These are phyloP conservation scores for Aphidius ervi DNA, from an alignment of 1,140 invertebrate species.

Conservation along the genomic window DNA sequence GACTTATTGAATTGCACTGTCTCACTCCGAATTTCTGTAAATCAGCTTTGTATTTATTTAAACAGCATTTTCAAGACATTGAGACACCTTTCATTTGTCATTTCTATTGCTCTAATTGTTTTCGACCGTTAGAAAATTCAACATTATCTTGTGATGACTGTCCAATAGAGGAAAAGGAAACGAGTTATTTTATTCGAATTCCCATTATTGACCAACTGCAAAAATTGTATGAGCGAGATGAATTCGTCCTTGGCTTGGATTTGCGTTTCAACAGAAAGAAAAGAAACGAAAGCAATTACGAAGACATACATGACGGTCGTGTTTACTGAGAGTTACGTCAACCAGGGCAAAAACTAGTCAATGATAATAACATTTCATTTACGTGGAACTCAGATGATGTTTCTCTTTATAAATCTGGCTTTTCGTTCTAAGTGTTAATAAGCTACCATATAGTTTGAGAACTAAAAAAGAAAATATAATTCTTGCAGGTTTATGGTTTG, in stretches of 20 bases:
- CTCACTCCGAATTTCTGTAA: neutral
- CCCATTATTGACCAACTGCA: constrained; percentile 1
- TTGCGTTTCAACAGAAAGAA: constrained; percentile 2
- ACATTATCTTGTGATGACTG: neutral
- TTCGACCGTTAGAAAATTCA: too few species aligned
- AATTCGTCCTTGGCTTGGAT: constrained; percentile 2
- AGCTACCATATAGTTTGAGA: constrained; percentile 10
- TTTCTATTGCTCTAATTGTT: too few species aligned
- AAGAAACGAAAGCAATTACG: constrained; percentile 1
- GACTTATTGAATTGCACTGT: constrained; percentile 9
- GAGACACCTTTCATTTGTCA: too few species aligned
- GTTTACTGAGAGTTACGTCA: neutral
- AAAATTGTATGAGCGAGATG: constrained; percentile 3
- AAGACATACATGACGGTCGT: constrained; percentile 16
- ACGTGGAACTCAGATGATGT: constrained; percentile 11
- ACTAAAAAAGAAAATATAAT: constrained; percentile 15
- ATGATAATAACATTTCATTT: constrained; percentile 14
- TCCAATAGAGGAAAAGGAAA: neutral
- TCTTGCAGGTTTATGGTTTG: constrained; percentile 24
- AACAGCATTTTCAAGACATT: constrained; percentile 16
- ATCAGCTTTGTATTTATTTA: constrained; percentile 16
- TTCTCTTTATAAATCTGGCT: constrained; percentile 16
- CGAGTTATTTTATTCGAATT: constrained; percentile 18
- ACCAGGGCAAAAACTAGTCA: neutral
- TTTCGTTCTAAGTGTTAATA: constrained; percentile 14